Evolutionary conservation across 2,113 vertebrate species (phyloP), one percentile per base, ranked within the genome.

Genomic region (Ancistrus triradiatus): DNA sequence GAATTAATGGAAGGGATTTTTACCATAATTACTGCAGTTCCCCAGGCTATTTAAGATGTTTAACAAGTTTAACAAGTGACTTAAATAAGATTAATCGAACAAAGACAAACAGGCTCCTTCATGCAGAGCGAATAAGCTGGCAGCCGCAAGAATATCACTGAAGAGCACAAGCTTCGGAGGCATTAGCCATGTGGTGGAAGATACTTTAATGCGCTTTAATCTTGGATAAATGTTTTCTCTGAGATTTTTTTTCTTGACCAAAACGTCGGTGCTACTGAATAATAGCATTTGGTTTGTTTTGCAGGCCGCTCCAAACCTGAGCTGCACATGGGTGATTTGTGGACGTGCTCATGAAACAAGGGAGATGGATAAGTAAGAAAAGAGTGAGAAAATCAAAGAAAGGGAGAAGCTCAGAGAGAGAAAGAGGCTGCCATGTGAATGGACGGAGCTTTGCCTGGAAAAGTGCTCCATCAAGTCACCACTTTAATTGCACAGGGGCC

Each of bases 21-120:
- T 15, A 65, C 28, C 24, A 57, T 71, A 73, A 59, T 59, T 60
- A 61, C 44, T 31, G 40, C 66, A 64, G 65, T 69, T 68, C 75
- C 66, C 60, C 35, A 6, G 48, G 24, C 43, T 67, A 60, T 42
- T 59, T 42, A 42, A 42, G 38, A 14, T 59, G 70, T 57, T 77
- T 68, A 63, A 64, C 62, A 72, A 53, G 50, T 38, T 70, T 74
- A 77, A 53, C 57, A 58, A 62, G 56, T 66, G 58, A 49, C 63
- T 77, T 25, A 46, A 71, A 62, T 68, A 69, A 70, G 63, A 78
- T 76, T 55, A 74, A 72, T 78, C 71, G 22, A 79, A 68, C 76
- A 73, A 78, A 80, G 74, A 63, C 62, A 21, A 48, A 27, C 48
- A 15, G 48, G 11, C 22, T 50, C 24, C 44, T 73, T 37, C 31